Evolutionary conservation across 2,113 vertebrate genomes (phyloP).

Genomic region (Bombycilla garrulus): DNA sequence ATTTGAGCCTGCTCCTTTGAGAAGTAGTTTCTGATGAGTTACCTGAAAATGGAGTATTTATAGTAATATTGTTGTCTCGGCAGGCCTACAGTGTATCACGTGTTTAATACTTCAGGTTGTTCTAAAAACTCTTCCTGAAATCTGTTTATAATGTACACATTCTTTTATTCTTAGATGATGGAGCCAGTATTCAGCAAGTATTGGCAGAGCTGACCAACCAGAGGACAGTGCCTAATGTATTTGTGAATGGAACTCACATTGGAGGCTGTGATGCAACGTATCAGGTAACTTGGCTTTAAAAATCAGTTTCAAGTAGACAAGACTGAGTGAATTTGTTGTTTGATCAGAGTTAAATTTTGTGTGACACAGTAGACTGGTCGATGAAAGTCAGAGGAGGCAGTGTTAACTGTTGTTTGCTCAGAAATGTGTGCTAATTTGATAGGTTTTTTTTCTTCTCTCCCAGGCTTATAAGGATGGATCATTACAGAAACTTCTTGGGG

Average conservation of each 20-base stretch:
- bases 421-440: not conserved
- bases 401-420: not conserved
- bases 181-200: conserved; percentile 84
- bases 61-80: not conserved
- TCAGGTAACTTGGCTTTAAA: conserved; percentile 76
- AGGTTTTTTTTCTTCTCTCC: not conserved
- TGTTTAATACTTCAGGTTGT: not conserved
- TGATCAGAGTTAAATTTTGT: not conserved
- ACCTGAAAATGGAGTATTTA: not conserved
- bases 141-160: not conserved
- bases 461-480: conserved; percentile 88
- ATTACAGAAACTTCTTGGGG: conserved; percentile 83
- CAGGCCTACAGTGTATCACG: not conserved
- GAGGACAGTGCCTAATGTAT: conserved; percentile 91
- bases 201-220: conserved; percentile 88
- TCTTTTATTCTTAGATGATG: conserved; percentile 78
- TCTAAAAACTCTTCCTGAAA: not conserved
- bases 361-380: not conserved
- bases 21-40: not conserved
- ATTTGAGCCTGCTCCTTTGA: not conserved
- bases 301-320: not conserved
- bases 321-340: not conserved
- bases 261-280: conserved; percentile 90
- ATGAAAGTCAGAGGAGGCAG: not conserved
- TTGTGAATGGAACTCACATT: conserved; percentile 91